A percentile compares a stretch with the other conserved stretches of the same genome.
Evolutionary conservation across 2,797 vertebrate genomes (phyloP).

Genomic region (Aplochiton taeniatus): DNA sequence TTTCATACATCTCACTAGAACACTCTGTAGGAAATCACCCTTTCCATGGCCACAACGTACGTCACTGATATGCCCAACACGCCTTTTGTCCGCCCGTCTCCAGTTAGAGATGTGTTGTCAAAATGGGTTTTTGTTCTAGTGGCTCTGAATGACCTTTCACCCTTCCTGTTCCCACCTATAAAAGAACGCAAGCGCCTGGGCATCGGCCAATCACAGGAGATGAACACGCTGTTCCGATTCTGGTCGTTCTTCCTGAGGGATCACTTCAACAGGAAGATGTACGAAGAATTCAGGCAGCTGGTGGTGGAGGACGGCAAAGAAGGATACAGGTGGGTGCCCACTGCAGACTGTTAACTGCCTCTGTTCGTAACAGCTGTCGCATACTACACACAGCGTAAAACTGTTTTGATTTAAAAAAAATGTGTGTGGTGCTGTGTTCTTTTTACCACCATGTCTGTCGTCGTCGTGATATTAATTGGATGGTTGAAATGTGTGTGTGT

Average conservation of each 20-base stretch:
- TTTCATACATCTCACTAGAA: not conserved
- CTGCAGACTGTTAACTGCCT: no score
- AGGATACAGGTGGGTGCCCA: slow-evolving; percentile 85
- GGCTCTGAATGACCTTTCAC: slow-evolving; percentile 6
- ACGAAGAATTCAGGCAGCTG: slow-evolving; percentile 95
- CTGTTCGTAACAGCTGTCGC: no score
- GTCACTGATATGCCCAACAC: no score
- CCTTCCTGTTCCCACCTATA: not conserved
- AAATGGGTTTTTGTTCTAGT: not conserved
- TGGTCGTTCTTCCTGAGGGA: slow-evolving; percentile 99
- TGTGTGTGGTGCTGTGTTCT: no score
- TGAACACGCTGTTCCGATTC: slow-evolving; percentile 99
- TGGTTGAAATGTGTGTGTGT: not conserved
- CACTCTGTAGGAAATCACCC: no score
- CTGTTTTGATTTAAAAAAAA: no score
- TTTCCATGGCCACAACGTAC: no score
- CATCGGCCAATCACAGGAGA: slow-evolving; percentile 98
- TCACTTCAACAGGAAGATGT: slow-evolving; percentile 99
- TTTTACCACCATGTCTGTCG: no score
- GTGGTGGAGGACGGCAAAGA: slow-evolving; percentile 96
- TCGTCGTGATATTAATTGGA: no score
- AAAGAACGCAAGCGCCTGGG: slow-evolving; percentile 94
- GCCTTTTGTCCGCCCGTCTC: no score
- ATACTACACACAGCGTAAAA: no score
- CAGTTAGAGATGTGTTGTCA: not conserved